Percentiles rank a stretch among this genome's conserved stretches.
Evolutionary conservation across 2,113 vertebrate species (phyloP).

Genomic region (Dolichotis patagonum): DNA sequence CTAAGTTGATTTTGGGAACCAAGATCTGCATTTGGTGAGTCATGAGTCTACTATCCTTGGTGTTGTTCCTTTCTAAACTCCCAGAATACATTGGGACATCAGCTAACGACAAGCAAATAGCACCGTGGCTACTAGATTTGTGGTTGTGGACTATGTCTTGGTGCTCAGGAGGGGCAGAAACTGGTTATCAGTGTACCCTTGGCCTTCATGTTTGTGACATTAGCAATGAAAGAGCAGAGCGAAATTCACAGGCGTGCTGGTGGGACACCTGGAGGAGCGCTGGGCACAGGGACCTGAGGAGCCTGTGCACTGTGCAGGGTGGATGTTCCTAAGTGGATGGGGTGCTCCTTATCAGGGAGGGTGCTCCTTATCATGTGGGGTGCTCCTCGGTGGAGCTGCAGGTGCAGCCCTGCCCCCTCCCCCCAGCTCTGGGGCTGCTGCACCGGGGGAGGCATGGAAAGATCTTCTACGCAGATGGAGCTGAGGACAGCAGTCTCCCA

Average conservation of each 20-base stretch:
- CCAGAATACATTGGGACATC: background rate
- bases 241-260: background rate
- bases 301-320: accelerated
- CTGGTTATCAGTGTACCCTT: background rate
- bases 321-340: background rate
- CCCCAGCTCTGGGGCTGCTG: background rate
- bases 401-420: background rate
- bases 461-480: too few relatives aligned
- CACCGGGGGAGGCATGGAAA: too few relatives aligned
- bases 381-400: background rate
- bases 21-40: background rate
- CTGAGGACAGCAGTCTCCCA: background rate
- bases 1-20: background rate
- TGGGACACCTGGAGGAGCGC: accelerated
- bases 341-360: background rate
- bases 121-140: accelerated
- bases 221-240: background rate
- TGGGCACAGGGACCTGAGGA: accelerated
- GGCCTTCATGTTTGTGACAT: background rate
- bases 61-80: background rate
- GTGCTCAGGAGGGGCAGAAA: background rate
- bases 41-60: background rate
- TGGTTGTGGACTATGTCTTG: background rate
- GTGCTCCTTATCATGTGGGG: background rate
- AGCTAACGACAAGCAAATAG: background rate